Percentiles rank a stretch among this genome's conserved stretches.
These are phyloP conservation scores for Lucilia cuprina DNA, from an alignment of 1,140 invertebrate genomes.

Conservation along the genomic window DNA sequence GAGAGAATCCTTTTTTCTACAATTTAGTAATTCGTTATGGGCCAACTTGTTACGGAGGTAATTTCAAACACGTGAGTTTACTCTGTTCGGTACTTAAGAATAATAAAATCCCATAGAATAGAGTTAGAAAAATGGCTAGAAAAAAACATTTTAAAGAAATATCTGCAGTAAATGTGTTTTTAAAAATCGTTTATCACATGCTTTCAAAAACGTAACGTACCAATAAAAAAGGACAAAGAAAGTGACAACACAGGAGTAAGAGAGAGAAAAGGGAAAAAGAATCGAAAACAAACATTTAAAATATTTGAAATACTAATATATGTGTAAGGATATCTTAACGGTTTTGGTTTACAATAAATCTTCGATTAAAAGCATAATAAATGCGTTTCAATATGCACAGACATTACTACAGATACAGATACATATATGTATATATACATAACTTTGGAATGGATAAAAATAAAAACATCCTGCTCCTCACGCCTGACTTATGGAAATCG, in stretches of 20 bases:
- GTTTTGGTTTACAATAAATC: slow-evolving; percentile 36
- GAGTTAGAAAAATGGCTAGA: not conserved
- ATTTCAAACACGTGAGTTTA: slow-evolving; percentile 15
- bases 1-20: not conserved
- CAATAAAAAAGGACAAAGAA: not conserved
- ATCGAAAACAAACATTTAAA: not conserved
- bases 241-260: not conserved
- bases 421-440: too few species aligned
- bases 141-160: not conserved
- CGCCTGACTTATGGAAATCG: not conserved
- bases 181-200: slow-evolving; percentile 36
- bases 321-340: slow-evolving; percentile 19
- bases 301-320: slow-evolving; percentile 4
- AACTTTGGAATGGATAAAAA: not conserved
- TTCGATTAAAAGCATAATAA: slow-evolving; percentile 38
- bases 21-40: not conserved
- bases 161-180: slow-evolving; percentile 37
- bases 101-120: not conserved
- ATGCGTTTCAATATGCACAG: slow-evolving; percentile 36
- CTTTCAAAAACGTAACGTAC: slow-evolving; percentile 9
- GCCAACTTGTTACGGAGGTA: not conserved
- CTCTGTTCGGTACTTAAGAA: not conserved
- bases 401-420: not conserved
- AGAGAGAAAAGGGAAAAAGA: not conserved
- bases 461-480: not conserved